These are phyloP conservation scores for Drosophila eohydei DNA, from an alignment of 2,888 invertebrate species.

Conservation along the genomic window DNA sequence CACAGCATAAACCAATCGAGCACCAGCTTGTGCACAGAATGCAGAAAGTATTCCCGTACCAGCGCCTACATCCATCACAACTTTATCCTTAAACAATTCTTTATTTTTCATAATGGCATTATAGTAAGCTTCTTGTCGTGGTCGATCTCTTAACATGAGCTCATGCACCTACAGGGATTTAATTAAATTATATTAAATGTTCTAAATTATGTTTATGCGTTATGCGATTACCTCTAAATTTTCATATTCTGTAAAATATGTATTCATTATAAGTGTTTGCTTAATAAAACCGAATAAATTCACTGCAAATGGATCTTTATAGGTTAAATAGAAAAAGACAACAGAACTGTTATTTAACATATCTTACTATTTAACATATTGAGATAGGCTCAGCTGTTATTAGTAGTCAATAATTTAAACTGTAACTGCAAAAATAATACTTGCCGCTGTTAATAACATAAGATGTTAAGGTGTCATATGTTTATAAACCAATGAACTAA, in stretches of 20 bases:
- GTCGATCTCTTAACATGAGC: constrained; percentile 91
- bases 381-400: background rate
- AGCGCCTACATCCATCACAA: constrained; percentile 94
- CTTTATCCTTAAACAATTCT: constrained; percentile 90
- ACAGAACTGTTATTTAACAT: constrained; percentile 8
- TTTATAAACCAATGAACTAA: constrained; percentile 1
- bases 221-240: constrained; percentile 88
- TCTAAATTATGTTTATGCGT: background rate
- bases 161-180: constrained; percentile 88
- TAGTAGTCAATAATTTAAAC: background rate
- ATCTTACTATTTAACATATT: background rate
- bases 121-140: constrained; percentile 91
- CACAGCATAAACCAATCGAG: constrained; percentile 93
- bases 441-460: constrained; percentile 12
- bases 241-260: constrained; percentile 90
- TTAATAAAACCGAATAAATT: constrained; percentile 1
- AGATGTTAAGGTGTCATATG: constrained; percentile 9
- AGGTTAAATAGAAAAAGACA: constrained; percentile 34
- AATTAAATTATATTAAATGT: background rate
- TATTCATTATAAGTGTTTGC: constrained; percentile 62
- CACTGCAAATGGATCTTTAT: constrained; percentile 14
- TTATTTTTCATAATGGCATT: constrained; percentile 90
- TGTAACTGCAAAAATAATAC: background rate
- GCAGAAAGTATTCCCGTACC: constrained; percentile 95
- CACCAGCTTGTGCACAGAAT: constrained; percentile 95